Conservation (phyloP, 1,140 invertebrate species). For the Cepaea nemoralis region DNA sequence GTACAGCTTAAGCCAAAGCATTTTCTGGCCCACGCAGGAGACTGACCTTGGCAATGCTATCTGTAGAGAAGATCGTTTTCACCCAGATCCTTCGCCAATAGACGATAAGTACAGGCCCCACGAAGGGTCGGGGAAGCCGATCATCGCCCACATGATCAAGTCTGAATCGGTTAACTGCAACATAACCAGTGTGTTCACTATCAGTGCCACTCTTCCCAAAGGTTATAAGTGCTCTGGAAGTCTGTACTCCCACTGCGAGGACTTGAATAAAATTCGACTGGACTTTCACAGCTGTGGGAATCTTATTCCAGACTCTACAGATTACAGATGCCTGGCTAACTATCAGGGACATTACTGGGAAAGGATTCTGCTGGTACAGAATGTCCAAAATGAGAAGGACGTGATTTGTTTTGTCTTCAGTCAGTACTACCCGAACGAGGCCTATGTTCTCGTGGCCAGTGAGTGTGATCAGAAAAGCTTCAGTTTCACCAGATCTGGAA, state of each 20-base stretch:
- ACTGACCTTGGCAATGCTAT: conserved; percentile 41
- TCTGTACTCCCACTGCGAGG: conserved; percentile 51
- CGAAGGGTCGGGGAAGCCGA: conserved; percentile 50
- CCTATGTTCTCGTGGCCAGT: conserved; percentile 46
- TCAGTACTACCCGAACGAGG: conserved; percentile 44
- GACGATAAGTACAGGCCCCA: conserved; percentile 51
- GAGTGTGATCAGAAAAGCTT: conserved; percentile 54
- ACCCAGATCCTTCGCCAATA: conserved; percentile 51
- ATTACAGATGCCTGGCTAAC: conserved; percentile 49
- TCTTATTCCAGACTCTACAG: conserved; percentile 25
- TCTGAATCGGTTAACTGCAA: conserved; percentile 42
- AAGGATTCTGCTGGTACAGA: conserved; percentile 53
- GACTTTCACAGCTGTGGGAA: conserved; percentile 44
- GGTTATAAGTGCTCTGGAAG: conserved; percentile 52
- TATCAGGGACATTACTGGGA: conserved; percentile 57
- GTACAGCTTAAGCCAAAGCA: conserved; percentile 50
- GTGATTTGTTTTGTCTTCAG: conserved; percentile 48
- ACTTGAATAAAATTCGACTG: conserved; percentile 45
- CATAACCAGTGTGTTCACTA: no score
- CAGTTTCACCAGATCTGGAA: conserved; percentile 42
- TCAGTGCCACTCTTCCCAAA: conserved; percentile 47
- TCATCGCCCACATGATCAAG: conserved; percentile 36
- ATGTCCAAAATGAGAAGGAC: conserved; percentile 36
- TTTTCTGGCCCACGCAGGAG: conserved; percentile 48
- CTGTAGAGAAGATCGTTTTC: conserved; percentile 47